A percentile compares a stretch with the other conserved stretches of the same genome.
Conservation (phyloP, 2,888 invertebrate genomes). For the Lacanobia wlatinum region DNA sequence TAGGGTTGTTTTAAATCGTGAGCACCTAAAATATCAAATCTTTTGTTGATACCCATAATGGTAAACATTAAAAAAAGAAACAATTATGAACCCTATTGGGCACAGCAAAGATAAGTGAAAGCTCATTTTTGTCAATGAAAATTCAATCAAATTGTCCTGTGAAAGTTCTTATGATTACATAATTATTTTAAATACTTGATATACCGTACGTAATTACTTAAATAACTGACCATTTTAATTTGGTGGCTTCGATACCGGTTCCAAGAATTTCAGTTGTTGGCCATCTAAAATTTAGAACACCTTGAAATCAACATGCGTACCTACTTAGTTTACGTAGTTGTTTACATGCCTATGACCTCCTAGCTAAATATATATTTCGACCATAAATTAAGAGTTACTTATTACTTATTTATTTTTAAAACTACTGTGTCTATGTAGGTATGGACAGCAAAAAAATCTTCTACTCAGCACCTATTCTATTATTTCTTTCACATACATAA, state of each 20-base stretch:
- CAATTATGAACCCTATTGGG: no score
- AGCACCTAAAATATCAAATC: background rate
- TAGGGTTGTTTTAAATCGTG: no score
- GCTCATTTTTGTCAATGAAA: no score
- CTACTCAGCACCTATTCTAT: background rate
- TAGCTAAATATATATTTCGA: background rate
- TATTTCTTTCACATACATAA: no score
- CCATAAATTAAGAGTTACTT: background rate
- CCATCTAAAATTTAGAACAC: slow-evolving; percentile 38
- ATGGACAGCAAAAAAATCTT: background rate
- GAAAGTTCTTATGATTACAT: background rate
- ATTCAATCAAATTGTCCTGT: background rate
- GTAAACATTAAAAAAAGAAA: no score
- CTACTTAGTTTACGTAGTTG: background rate
- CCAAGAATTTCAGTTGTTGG: slow-evolving; percentile 16
- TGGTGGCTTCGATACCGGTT: slow-evolving; percentile 5
- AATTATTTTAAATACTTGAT: background rate
- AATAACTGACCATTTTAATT: background rate
- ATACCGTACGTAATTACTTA: background rate
- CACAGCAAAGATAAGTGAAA: background rate
- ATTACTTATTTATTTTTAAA: background rate
- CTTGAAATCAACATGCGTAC: slow-evolving; percentile 26
- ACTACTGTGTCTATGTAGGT: background rate
- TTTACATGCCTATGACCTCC: slow-evolving; percentile 15
- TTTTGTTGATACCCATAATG: background rate